Evolutionary conservation across 2,888 invertebrate species (phyloP), one percentile per base, ranked within the genome.

Genomic region (Pammene fasciana): DNA sequence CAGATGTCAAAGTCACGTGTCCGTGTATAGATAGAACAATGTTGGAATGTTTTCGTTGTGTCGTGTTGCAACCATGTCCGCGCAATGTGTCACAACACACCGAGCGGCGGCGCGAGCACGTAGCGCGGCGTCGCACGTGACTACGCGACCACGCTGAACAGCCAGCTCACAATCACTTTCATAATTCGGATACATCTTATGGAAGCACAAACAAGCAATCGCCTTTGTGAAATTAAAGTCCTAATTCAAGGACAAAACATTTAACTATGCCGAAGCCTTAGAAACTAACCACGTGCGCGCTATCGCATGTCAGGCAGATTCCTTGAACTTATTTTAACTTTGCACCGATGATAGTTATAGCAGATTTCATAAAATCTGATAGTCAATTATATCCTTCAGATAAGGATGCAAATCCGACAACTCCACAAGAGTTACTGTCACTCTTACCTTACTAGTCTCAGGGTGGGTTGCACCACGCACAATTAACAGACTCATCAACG

Each of bases 1-100:
- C 55, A 55, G 52, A 55, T 65, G 62, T 62, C 62, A 62, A 52
- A 62, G 55, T 70, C 70, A 70, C 70, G 60, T 70, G 70, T 54
- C 48, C 10, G 34, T 65, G 52, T 34, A 70, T 65, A 64, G 38
- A 65, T 65, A n/a, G n/a, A n/a, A 60, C 38, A 65, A 70, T 55
- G 55, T 60, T 52, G 60, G 65, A 65, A 65, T 70, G 70, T 70
- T 70, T 65, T 67, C 60, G 70, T 67, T 70, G 60, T 68, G 57
- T 68, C 65, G 70, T 70, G 65, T 65, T 65, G 67, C 67, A 70
- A 67, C 66, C 67, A 62, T 67, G 66, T 70, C 70, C 45, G 61
- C 48, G 41, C 54, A 55, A 70, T 61, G 66, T 70, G 70, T 67
- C 66, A 70, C 67, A 67, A 67, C 70, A 61, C 36, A 56, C 56